Conservation (phyloP, 2,113 vertebrate genomes). For the Ploceus nigricollis region DNA sequence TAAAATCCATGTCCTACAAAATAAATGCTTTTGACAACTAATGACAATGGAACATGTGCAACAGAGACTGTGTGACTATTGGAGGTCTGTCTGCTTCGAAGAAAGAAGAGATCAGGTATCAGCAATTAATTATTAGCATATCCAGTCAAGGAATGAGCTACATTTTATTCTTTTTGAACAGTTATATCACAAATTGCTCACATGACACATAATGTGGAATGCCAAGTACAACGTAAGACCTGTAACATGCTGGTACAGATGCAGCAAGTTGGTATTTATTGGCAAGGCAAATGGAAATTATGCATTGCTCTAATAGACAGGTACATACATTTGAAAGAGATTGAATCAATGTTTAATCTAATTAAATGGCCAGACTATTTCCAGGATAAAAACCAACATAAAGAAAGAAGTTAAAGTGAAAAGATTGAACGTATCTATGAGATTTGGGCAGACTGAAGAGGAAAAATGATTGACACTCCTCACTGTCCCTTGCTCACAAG, state of each 20-base stretch:
- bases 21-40: neutral
- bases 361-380: neutral
- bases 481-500: neutral
- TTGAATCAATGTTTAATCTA: neutral
- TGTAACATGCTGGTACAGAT: neutral
- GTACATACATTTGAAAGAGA: neutral
- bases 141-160: neutral
- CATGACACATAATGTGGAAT: fast-evolving
- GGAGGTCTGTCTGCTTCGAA: neutral
- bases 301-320: neutral
- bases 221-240: neutral
- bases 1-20: neutral
- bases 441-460: neutral
- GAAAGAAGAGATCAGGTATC: neutral
- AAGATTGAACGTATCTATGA: neutral
- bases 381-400: neutral
- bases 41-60: neutral
- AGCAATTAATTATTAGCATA: neutral
- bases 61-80: neutral
- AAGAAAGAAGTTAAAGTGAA: neutral
- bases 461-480: neutral
- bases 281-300: neutral
- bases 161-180: neutral
- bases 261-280: neutral
- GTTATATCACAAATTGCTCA: neutral